Evolutionary conservation across 2,113 vertebrate species (phyloP).

Genomic region (Noturus placidus): DNA sequence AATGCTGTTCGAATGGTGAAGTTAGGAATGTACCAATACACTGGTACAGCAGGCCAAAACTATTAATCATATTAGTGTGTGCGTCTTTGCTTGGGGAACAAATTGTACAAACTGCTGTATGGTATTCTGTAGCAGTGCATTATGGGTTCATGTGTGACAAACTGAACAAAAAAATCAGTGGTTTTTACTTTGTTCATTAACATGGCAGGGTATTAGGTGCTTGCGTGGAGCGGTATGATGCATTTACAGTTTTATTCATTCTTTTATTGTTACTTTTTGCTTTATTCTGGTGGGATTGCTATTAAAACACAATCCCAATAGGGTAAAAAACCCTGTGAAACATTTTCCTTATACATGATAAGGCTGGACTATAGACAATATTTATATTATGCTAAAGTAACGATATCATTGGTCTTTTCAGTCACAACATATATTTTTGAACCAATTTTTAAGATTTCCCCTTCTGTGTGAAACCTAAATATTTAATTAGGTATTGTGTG

Average conservation of each 20-base stretch:
- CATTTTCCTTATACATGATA: not conserved
- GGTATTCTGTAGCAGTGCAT: no score
- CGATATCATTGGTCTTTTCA: not conserved
- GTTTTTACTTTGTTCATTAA: not conserved
- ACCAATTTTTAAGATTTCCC: not conserved
- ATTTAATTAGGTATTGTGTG: not conserved
- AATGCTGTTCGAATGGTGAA: conserved; percentile 1
- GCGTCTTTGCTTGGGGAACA: not conserved
- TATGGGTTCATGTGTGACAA: not conserved
- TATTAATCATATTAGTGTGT: not conserved
- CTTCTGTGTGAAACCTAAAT: not conserved
- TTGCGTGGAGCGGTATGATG: not conserved
- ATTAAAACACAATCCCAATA: not conserved
- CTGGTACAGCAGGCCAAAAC: not conserved
- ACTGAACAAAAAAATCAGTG: not conserved
- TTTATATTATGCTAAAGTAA: not conserved
- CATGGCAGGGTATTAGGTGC: not conserved
- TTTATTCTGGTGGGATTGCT: not conserved
- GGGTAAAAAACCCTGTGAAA: not conserved
- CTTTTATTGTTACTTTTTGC: not conserved
- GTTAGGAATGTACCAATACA: not conserved
- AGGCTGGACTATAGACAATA: not conserved
- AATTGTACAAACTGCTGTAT: not conserved
- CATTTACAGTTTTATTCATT: not conserved
- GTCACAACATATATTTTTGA: not conserved